Evolutionary conservation across 2,888 invertebrate species (phyloP).

Genomic region (Apamea epomidion): DNA sequence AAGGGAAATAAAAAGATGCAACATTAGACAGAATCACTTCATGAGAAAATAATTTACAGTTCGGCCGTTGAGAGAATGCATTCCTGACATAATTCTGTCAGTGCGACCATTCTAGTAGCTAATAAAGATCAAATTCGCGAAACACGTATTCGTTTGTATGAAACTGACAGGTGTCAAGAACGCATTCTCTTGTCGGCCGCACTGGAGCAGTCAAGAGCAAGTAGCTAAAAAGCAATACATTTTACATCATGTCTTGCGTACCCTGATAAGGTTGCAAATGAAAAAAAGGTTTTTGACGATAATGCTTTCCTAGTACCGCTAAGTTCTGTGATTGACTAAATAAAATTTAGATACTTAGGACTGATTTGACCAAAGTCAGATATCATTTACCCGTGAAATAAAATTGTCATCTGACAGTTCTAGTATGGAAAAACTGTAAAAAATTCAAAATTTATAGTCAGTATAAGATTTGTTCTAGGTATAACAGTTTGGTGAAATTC

Average conservation of each 20-base stretch:
- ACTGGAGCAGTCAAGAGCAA: not conserved
- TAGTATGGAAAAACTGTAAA: too few species aligned
- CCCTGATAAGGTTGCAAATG: not conserved
- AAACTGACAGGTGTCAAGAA: not conserved
- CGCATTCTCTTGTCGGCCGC: not conserved
- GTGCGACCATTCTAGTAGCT: not conserved
- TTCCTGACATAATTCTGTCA: not conserved
- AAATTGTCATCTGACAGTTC: too few species aligned
- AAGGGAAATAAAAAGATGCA: not conserved
- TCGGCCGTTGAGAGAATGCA: not conserved
- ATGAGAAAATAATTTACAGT: not conserved
- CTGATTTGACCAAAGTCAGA: too few species aligned
- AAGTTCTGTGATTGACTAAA: not conserved
- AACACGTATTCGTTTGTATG: too few species aligned
- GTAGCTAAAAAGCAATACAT: not conserved
- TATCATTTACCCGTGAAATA: too few species aligned
- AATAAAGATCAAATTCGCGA: not conserved
- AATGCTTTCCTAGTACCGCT: not conserved
- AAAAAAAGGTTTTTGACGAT: not conserved
- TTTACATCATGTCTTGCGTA: not conserved
- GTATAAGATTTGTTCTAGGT: too few species aligned
- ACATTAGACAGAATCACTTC: not conserved
- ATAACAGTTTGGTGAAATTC: too few species aligned
- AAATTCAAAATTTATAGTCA: too few species aligned
- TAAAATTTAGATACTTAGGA: not conserved